phyloP scores from a whole-genome alignment of 2,113 vertebrate genomes.

The Cairina moschata region DNA sequence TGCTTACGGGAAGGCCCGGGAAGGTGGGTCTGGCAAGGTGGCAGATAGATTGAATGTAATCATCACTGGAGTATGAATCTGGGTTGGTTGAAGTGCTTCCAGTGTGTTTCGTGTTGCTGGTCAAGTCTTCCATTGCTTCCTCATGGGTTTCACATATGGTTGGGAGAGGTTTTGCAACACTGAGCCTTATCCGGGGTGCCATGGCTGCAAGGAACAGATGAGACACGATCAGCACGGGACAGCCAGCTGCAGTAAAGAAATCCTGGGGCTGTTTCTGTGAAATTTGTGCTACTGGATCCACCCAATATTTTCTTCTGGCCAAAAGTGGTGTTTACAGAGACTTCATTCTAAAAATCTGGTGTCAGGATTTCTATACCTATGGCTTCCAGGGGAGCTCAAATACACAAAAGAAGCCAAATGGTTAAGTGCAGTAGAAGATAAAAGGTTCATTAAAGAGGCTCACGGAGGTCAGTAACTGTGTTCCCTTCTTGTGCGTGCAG shows the following conservation, averaged over 20 bases:
- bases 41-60: conserved; percentile 89
- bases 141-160: conserved; percentile 82
- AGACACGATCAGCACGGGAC: not conserved
- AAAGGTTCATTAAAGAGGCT: not conserved
- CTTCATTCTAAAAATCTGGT: not conserved
- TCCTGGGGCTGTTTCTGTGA: not conserved
- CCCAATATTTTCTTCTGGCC: not conserved
- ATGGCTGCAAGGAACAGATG: conserved; percentile 75
- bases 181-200: conserved; percentile 79
- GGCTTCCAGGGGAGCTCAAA: not conserved
- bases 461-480: not conserved
- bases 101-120: conserved; percentile 44
- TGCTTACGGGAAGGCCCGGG: conserved; percentile 49
- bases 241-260: not conserved
- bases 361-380: not conserved
- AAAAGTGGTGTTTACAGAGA: not conserved
- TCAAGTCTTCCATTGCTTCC: conserved; percentile 73
- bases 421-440: not conserved
- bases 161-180: conserved; percentile 80
- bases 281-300: not conserved
- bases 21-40: conserved; percentile 86
- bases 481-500: not conserved
- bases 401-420: not conserved
- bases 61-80: conserved; percentile 69
- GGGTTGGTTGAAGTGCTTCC: not conserved